Evolutionary conservation across 1,140 invertebrate genomes (phyloP).

Genomic region (Drosophila ironensis): DNA sequence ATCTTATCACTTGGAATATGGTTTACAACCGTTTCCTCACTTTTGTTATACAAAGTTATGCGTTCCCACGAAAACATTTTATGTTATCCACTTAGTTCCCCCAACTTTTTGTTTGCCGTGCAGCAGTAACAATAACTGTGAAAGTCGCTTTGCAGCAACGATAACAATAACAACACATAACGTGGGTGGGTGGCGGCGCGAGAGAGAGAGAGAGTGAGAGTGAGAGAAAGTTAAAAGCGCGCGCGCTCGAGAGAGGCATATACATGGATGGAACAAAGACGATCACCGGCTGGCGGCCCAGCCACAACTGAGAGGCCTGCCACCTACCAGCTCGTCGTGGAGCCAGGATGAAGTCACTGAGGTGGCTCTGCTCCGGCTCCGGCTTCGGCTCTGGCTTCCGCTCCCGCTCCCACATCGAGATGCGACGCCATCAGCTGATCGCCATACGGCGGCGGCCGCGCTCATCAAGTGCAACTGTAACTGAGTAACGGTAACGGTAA

Average conservation of each 20-base stretch:
- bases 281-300: slow-evolving; percentile 31
- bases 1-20: too few relatives aligned
- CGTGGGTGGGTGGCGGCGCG: slow-evolving; percentile 16
- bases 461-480: slow-evolving; percentile 67
- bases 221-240: slow-evolving; percentile 8
- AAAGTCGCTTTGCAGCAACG: slow-evolving; percentile 8
- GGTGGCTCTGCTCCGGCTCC: slow-evolving; percentile 48
- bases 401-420: too few relatives aligned
- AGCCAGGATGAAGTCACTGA: slow-evolving; percentile 66
- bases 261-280: too few relatives aligned
- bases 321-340: slow-evolving; percentile 60
- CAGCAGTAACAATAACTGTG: slow-evolving; percentile 20
- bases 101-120: background rate
- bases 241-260: background rate
- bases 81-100: background rate
- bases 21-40: too few relatives aligned
- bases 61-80: background rate
- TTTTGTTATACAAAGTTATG: too few relatives aligned
- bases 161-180: slow-evolving; percentile 48
- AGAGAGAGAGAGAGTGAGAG: slow-evolving; percentile 15
- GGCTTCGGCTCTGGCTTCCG: slow-evolving; percentile 14
- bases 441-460: slow-evolving; percentile 14
- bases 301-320: slow-evolving; percentile 44
- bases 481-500: slow-evolving; percentile 57
- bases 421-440: slow-evolving; percentile 8